Conservation (phyloP, 2,113 vertebrate species). For the Grammomys surdaster region DNA sequence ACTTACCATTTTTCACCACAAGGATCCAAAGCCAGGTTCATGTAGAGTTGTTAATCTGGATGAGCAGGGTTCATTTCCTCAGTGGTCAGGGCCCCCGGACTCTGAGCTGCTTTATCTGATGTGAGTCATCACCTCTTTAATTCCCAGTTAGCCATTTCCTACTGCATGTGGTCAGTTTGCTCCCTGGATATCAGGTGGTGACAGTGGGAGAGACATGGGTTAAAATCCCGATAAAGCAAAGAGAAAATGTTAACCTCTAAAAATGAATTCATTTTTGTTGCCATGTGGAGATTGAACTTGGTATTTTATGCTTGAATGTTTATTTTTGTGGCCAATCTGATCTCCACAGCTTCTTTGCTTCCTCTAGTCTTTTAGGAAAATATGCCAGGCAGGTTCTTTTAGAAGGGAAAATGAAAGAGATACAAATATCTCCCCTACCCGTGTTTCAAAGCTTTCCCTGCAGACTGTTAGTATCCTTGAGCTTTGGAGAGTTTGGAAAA, state of each 20-base stretch:
- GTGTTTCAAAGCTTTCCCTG: not conserved
- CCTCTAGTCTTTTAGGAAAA: not conserved
- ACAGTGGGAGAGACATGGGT: not conserved
- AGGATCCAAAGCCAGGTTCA: not conserved
- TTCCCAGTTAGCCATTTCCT: conserved; percentile 60
- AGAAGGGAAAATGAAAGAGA: too few relatives aligned
- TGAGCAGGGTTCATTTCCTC: not conserved
- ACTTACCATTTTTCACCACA: not conserved
- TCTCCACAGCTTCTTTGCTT: not conserved
- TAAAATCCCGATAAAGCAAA: conserved; percentile 1
- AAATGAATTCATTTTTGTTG: not conserved
- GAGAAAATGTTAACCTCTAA: not conserved
- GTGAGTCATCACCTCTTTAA: conserved; percentile 62
- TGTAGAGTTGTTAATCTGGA: conserved; percentile 9
- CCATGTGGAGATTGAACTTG: not conserved
- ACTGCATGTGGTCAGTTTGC: not conserved
- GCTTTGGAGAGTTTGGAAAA: not conserved
- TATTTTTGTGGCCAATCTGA: not conserved
- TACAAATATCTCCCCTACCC: rapidly evolving
- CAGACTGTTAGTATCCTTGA: not conserved
- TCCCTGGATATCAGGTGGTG: not conserved
- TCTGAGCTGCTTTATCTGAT: not conserved
- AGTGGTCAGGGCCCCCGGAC: not conserved
- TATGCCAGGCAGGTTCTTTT: not conserved
- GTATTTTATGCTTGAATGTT: not conserved